phyloP scores from a whole-genome alignment of 2,797 vertebrate genomes.

The Esox masquinongy region DNA sequence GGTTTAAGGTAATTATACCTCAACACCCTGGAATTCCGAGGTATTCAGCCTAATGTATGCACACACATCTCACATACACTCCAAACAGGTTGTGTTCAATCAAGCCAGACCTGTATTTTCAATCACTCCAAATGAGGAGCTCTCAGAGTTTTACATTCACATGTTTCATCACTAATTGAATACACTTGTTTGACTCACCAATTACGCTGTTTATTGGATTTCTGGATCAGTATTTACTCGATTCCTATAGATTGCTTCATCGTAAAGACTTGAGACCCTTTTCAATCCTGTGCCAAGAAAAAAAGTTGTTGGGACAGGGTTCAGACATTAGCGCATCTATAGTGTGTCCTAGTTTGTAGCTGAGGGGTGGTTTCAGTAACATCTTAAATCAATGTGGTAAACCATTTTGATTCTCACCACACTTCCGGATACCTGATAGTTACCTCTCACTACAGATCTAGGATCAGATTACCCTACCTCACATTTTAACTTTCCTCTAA shows the following conservation, averaged over 20 bases:
- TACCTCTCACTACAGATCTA: not conserved
- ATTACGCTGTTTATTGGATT: constrained; percentile 72
- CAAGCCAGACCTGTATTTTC: constrained; percentile 73
- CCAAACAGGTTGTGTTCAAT: constrained; percentile 68
- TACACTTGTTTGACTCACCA: constrained; percentile 65
- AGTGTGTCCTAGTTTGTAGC: not conserved
- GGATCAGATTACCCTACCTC: not conserved
- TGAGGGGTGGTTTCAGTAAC: not conserved
- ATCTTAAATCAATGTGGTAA: not conserved
- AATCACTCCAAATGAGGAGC: constrained; percentile 62
- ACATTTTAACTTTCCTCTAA: not conserved
- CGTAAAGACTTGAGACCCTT: constrained; percentile 47
- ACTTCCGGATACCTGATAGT: not conserved
- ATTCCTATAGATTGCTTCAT: constrained; percentile 15
- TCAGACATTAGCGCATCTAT: not conserved
- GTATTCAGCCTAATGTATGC: constrained; percentile 74
- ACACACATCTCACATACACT: constrained; percentile 36
- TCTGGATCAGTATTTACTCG: constrained; percentile 62
- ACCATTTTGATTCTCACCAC: not conserved
- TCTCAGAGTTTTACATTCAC: constrained; percentile 67
- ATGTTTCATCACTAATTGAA: constrained; percentile 74
- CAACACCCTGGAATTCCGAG: constrained; percentile 15
- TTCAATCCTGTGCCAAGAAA: constrained; percentile 47
- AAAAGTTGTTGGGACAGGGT: not conserved
- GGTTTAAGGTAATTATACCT: not conserved